Evolutionary conservation across 2,797 vertebrate genomes (phyloP).

Genomic region (Micropoecilia bifurca): DNA sequence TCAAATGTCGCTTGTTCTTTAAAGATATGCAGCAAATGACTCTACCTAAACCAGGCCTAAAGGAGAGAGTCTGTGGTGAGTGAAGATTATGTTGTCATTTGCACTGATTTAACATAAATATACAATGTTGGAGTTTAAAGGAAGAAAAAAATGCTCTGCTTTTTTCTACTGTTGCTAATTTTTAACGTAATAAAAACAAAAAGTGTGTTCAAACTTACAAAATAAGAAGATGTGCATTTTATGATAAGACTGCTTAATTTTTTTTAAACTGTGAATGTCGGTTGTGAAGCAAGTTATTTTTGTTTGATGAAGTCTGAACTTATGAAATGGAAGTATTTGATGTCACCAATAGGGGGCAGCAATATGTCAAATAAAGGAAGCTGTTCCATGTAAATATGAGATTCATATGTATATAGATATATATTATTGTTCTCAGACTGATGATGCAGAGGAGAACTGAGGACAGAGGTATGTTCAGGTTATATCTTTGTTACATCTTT

Average conservation of each 20-base stretch:
- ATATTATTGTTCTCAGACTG: conserved; percentile 7
- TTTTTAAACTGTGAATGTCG: not conserved
- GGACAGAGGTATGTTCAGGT: conserved; percentile 40
- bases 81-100: conserved; percentile 10
- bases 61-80: conserved; percentile 57
- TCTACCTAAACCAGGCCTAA: conserved; percentile 15
- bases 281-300: not conserved
- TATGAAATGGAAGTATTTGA: conserved; percentile 17
- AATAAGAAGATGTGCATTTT: not conserved
- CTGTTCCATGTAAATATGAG: not conserved
- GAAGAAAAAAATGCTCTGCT: not conserved
- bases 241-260: not conserved
- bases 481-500: not conserved
- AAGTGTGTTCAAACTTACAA: not conserved
- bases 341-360: conserved; percentile 63
- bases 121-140: not conserved
- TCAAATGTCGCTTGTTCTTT: conserved; percentile 29
- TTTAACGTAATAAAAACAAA: not conserved
- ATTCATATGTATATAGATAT: not conserved
- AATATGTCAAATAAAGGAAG: conserved; percentile 41
- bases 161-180: not conserved
- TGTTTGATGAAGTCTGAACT: not conserved
- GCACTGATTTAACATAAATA: not conserved
- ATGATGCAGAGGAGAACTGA: conserved; percentile 55
- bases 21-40: conserved; percentile 7